Evolutionary conservation across 2,888 invertebrate species (phyloP), one percentile per base, ranked within the genome.

Genomic region (Malacosoma neustria): DNA sequence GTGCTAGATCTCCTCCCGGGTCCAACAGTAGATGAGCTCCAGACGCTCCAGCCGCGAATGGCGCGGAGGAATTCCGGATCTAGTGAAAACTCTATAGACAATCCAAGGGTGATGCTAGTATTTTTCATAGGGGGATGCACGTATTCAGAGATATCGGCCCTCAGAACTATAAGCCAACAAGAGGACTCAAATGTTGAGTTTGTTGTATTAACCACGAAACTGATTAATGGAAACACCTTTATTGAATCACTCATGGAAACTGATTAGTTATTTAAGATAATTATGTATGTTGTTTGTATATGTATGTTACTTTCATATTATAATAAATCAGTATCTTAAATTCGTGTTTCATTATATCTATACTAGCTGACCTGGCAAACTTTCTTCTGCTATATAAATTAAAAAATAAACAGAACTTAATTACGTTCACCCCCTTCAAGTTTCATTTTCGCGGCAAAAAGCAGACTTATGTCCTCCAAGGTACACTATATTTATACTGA

Each of bases 41-140:
- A 90, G 62, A 87, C 87, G 0, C 72, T 87, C 13, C 87, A 88
- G 43, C 87, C 88, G 0, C 87, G 89, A 1, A 88, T 87, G 55
- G 76, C 84, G 1, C 84, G 89, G 38, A 84, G 88, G 3, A 87
- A 87, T 38, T 88, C 89, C 0, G 82, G 88, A 11, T 87, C 88
- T 0, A 89, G 88, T 48, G 89, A 90, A 35, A 87, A 82, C 41
- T 89, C 90, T 1, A 59, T 76, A 32, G 90, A 92, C 49, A 87
- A 88, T 30, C 89, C 91, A 0, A 87, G 88, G 48, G 92, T 96
- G 2, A 91, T 97, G 5, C 82, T 99, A 1, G 96, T 99, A 1
- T 96, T 98, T 72, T 98, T 98, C 67, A 91, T 99, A 11, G 99
- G 99, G 3, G 99, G 99, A 0, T 96, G 98, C 65, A 99, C 99